Evolutionary conservation across 2,797 vertebrate species (phyloP).

Genomic region (Tarsius wallacei): DNA sequence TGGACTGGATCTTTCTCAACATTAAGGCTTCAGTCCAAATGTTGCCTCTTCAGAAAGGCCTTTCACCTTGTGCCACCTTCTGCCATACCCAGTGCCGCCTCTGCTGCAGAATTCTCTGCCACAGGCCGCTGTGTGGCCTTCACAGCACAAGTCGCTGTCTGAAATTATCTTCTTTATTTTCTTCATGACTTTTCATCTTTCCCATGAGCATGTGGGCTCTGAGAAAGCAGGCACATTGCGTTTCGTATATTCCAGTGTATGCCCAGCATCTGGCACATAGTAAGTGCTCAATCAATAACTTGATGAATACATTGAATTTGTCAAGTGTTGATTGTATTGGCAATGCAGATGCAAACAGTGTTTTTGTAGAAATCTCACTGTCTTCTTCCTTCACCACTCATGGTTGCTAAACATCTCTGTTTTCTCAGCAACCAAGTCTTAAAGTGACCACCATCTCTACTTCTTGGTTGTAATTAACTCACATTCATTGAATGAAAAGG

Average conservation of each 20-base stretch:
- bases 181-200: neutral
- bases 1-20: neutral
- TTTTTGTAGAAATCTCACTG: neutral
- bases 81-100: neutral
- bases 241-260: neutral
- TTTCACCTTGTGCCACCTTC: too few relatives aligned
- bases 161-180: conserved; percentile 58
- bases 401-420: neutral
- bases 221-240: neutral
- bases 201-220: neutral
- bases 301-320: neutral
- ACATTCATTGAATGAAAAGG: neutral
- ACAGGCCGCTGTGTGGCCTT: neutral
- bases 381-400: neutral
- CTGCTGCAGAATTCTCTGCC: neutral
- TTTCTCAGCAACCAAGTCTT: neutral
- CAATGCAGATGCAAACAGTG: neutral
- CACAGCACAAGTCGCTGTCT: neutral
- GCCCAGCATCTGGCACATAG: neutral
- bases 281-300: neutral
- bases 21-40: too few relatives aligned
- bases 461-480: neutral
- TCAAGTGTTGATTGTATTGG: neutral
- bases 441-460: neutral
- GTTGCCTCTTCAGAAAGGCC: too few relatives aligned